These are phyloP conservation scores for Drosophila mercatorum DNA, from an alignment of 2,888 invertebrate species.

Conservation along the genomic window DNA sequence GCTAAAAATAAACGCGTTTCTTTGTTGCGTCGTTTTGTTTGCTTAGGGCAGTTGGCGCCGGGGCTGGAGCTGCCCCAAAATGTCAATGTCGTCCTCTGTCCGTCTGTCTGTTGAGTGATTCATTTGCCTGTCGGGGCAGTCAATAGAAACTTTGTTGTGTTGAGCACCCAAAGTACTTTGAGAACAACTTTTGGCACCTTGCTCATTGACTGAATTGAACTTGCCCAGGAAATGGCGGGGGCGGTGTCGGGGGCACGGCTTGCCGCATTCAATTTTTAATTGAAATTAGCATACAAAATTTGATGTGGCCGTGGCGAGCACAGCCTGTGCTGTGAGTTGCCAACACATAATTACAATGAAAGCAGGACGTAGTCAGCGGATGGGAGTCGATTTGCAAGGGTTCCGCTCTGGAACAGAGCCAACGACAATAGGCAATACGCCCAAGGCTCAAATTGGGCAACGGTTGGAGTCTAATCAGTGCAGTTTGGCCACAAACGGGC, in stretches of 20 bases:
- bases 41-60: conserved; percentile 10
- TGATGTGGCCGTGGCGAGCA: conserved; percentile 17
- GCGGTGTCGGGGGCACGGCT: background rate
- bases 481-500: conserved; percentile 21
- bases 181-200: conserved; percentile 29
- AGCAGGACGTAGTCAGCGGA: background rate
- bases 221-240: background rate
- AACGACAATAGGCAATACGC: conserved; percentile 15
- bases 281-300: conserved; percentile 70
- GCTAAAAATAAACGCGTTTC: background rate
- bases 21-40: conserved; percentile 1
- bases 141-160: conserved; percentile 21
- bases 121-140: conserved; percentile 27
- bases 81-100: conserved; percentile 1
- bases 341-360: conserved; percentile 57
- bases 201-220: conserved; percentile 44
- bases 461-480: conserved; percentile 46
- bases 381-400: conserved; percentile 12
- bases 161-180: conserved; percentile 20
- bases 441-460: background rate
- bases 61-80: background rate
- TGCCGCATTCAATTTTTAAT: conserved; percentile 60
- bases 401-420: conserved; percentile 35
- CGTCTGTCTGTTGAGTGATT: conserved; percentile 20
- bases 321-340: conserved; percentile 27